Evolutionary conservation across 1,140 invertebrate genomes (phyloP), one percentile per base, ranked within the genome.

Genomic region (Eurosta solidaginis): DNA sequence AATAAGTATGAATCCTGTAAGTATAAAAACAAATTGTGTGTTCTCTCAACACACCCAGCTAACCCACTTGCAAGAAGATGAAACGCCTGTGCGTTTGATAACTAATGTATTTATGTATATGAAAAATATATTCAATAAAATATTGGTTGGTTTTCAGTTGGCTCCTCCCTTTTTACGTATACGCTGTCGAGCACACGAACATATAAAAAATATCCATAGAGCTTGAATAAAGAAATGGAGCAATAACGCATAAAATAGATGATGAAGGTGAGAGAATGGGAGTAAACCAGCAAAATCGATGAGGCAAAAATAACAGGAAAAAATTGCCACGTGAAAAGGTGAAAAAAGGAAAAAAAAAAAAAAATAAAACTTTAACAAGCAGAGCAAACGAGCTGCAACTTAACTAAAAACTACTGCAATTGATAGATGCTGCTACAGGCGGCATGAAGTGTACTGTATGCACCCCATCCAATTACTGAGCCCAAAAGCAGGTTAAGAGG

Each of bases 241-340:
- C 73, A 49, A 75, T 47, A 75, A 75, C 45, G 45, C 25, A 75
- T 49, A 49, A 75, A 75, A 22, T 47, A 22, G 27, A 47, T 47
- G 44, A 29, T 17, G 27, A 47, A 75, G 73, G 17, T 45, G 14
- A 17, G 27, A 45, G 45, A 75, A 68, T 68, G 59, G 59, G 59
- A 68, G 59, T 68, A 68, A 68, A 68, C 59, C 59, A 68, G 40
- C 59, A 68, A 68, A 68, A 68, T 68, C 59, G 59, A 68, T 68
- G 73, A 74, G 27, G 44, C 44, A 29, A 80, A 84, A 82, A 82
- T 78, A 76, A 27, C 17, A 74, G 12, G 6, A n/a, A 50, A 74
- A 80, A 74, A 29, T 45, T 74, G 20, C 33, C 17, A 45, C 17
- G 7, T 3, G 40, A 42, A 74, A 74, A 40, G 42, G 44, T 74